Percentiles rank a stretch among this genome's conserved stretches.
Conservation (phyloP, 2,888 invertebrate genomes). For the Trachelus troglodyta region DNA sequence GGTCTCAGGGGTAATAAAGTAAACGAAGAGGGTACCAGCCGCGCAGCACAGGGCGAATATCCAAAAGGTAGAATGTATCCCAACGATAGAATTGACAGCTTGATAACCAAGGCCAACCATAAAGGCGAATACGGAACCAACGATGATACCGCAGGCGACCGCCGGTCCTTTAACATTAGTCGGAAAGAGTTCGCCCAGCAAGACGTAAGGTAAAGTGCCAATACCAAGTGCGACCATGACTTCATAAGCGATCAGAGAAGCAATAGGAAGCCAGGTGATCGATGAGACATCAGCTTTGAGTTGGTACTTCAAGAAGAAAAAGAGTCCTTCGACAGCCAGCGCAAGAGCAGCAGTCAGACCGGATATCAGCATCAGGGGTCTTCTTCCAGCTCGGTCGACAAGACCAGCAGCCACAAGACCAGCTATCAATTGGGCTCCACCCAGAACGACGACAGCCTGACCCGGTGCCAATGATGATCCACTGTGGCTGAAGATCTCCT, state of each 20-base stretch:
- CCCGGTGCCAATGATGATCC: conserved; percentile 68
- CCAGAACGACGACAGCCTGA: conserved; percentile 70
- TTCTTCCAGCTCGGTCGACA: conserved; percentile 73
- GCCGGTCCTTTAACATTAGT: conserved; percentile 74
- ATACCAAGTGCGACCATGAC: conserved; percentile 73
- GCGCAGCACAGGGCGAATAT: conserved; percentile 69
- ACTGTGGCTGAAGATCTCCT: conserved; percentile 72
- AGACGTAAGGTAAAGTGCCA: conserved; percentile 74
- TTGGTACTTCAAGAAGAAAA: conserved; percentile 70
- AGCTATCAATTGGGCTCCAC: conserved; percentile 69
- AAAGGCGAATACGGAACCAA: conserved; percentile 72
- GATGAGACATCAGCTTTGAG: conserved; percentile 66
- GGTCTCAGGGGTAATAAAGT: conserved; percentile 71
- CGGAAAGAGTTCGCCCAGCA: conserved; percentile 75
- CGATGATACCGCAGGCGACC: conserved; percentile 73
- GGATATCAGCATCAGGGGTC: conserved; percentile 72
- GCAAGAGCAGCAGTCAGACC: conserved; percentile 70
- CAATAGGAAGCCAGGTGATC: conserved; percentile 71
- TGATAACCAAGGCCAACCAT: conserved; percentile 72
- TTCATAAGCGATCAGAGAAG: conserved; percentile 72
- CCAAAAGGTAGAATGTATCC: conserved; percentile 71
- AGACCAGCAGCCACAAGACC: conserved; percentile 71
- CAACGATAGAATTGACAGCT: conserved; percentile 69
- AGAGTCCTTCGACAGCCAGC: conserved; percentile 69
- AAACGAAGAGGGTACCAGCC: conserved; percentile 69